Evolutionary conservation across 2,113 vertebrate species (phyloP), one percentile per base, ranked within the genome.

Genomic region (Mungos mungo): DNA sequence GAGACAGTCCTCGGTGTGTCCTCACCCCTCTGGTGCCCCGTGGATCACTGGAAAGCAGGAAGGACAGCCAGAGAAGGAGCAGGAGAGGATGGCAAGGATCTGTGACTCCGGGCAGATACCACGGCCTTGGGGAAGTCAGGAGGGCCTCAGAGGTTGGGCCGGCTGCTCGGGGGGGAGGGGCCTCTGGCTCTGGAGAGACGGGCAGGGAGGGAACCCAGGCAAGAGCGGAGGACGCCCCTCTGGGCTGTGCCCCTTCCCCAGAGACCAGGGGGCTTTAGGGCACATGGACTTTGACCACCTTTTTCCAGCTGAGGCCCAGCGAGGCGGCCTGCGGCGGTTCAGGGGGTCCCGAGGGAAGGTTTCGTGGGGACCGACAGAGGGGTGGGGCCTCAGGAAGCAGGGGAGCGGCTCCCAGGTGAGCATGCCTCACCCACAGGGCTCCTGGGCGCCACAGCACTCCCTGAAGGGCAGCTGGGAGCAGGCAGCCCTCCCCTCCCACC

Each of bases 341-440:
- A 1, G 41, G 4, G 45, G n/a, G 3, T 45, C 57, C 29, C 25
- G 4, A 3, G 3, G 81, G 66, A 41, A 10, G 31, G 31, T 16
- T 0, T 0, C 38, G 33, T 12, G 11, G 7, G 35, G 6, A 21
- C 27, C 0, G 0, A 0, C 47, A 3, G 89, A 2, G 27, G 27
- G 27, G 16, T 57, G 7, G 47, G 38, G 63, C 27, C 27, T 63
- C 10, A 9, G 10, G 60, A 2, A 63, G 41, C 14, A 52, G 38
- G 9, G 33, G 21, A 74, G 7, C 7, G 12, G 72, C 72, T 76
- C 13, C 25, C 3, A 41, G 12, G 29, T 23, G 2, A 23, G 2
- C 11, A 23, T 6, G 33, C 19, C 45, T 87, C 19, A 2, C 50
- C 45, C 0, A 0, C 2, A 4, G 38, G 65, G 10, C 11, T 25